Base-by-base conservation (phyloP, 1,140 invertebrate genomes). In the Glossosoma conforme region DNA sequence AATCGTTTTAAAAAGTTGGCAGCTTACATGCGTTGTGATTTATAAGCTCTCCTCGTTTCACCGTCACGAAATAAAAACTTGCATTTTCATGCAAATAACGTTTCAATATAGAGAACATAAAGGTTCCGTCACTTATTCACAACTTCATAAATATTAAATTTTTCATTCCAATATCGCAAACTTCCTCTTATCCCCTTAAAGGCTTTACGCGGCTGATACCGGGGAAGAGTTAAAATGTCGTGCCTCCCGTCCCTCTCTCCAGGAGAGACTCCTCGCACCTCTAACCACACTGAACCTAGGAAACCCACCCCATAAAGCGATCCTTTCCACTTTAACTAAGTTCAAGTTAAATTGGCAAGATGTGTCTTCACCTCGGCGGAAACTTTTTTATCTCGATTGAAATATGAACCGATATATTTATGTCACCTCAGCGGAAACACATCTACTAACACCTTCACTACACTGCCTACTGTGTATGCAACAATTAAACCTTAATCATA, bases 61-160 rank as follows among this genome's bases (percentile, higher is more conserved):
- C 32, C n/a, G 11, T 15, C 32, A 33, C 11, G 32, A 11, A 33
- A 33, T 33, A 33, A 4, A 33, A n/a, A 33, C 3, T 13, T 36
- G 44, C 54, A 52, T 56, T 52, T 52, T 38, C 48, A 56, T 56
- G 54, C 54, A 56, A 56, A 56, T 48, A 52, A 48, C 54, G 54
- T 56, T 56, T 52, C 49, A 56, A 52, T 52, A 52, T 52, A 52
- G 49, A 52, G 44, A 49, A 44, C 49, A 56, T 52, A 49, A 56
- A 38, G 45, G 44, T 36, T 56, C 45, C 49, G 54, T 56, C 44
- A 52, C 49, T 56, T 52, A 52, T 56, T 56, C 54, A 56, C 54
- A 48, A 36, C 54, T 56, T 52, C 45, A 56, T 56, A 52, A 56
- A 52, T 56, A 56, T 56, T 52, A 56, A 56, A 52, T 56, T 30